These are phyloP conservation scores for Scytalopus superciliaris DNA, from an alignment of 2,113 vertebrate genomes.

Conservation along the genomic window DNA sequence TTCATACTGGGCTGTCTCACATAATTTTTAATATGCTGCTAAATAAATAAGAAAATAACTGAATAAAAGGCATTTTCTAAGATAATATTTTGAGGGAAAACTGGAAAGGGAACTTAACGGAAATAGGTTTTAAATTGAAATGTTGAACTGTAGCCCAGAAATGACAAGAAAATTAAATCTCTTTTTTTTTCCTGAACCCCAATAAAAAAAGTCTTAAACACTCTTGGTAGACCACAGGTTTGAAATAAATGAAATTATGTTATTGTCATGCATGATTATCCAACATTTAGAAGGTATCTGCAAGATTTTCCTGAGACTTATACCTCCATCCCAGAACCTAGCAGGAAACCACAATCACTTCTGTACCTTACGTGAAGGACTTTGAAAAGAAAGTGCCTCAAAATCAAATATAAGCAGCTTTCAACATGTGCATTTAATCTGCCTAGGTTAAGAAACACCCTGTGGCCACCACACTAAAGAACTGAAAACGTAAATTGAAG, in stretches of 20 bases:
- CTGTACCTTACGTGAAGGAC: conserved; percentile 72
- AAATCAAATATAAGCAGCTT: conserved; percentile 75
- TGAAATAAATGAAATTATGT: conserved; percentile 61
- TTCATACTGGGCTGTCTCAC: conserved; percentile 18
- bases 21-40: conserved; percentile 16
- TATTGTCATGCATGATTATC: conserved; percentile 67
- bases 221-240: conserved; percentile 35
- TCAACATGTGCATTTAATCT: conserved; percentile 84
- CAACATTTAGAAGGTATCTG: conserved; percentile 55
- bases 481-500: conserved; percentile 83
- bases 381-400: conserved; percentile 68
- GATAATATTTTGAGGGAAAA: conserved; percentile 62
- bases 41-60: conserved; percentile 38
- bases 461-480: conserved; percentile 83
- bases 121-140: conserved; percentile 66
- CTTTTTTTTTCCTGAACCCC: conserved; percentile 46
- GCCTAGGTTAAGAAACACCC: conserved; percentile 81
- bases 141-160: conserved; percentile 67
- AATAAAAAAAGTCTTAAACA: conserved; percentile 59
- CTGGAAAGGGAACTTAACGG: conserved; percentile 40
- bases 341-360: conserved; percentile 83
- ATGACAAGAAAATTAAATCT: conserved; percentile 58
- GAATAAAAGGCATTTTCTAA: conserved; percentile 41
- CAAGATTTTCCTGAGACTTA: conserved; percentile 52
- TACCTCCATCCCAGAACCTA: conserved; percentile 57